phyloP scores from a whole-genome alignment of 1,140 invertebrate species.

The Cydia pomonella region DNA sequence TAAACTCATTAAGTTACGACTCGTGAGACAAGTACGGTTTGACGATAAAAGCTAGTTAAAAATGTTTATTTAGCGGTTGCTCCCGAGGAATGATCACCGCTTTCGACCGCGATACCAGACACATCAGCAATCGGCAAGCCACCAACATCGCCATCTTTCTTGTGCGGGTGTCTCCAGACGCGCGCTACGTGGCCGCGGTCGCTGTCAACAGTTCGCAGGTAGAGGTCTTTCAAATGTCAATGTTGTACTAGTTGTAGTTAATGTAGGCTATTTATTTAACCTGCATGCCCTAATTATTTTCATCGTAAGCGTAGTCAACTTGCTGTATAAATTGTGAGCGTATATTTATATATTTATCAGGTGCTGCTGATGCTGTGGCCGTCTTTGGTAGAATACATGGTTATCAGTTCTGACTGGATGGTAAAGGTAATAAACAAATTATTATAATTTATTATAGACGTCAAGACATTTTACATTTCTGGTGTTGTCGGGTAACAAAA shows the following conservation, averaged over 20 bases:
- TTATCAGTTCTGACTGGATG: conserved; percentile 49
- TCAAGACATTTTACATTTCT: background rate
- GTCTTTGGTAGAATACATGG: conserved; percentile 41
- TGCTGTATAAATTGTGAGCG: too few species aligned
- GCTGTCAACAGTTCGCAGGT: conserved; percentile 44
- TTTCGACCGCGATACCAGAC: conserved; percentile 37
- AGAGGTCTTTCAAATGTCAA: background rate
- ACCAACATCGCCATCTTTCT: conserved; percentile 39
- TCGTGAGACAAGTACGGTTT: conserved; percentile 37
- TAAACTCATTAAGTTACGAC: too few species aligned
- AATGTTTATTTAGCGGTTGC: conserved; percentile 51
- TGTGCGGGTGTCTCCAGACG: conserved; percentile 60
- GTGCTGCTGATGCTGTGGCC: conserved; percentile 59
- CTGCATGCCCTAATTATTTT: too few species aligned
- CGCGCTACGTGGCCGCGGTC: conserved; percentile 54
- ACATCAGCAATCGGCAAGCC: conserved; percentile 38
- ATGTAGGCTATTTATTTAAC: too few species aligned
- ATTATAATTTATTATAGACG: background rate
- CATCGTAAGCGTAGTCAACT: too few species aligned
- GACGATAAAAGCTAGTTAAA: conserved; percentile 20
- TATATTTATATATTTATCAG: background rate
- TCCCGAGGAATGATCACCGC: conserved; percentile 49
- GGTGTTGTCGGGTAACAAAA: too few species aligned
- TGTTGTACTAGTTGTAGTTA: too few species aligned
- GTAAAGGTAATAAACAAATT: conserved; percentile 47